Percentiles rank a stretch among this genome's conserved stretches.
Evolutionary conservation across 37 sponge, comb jelly and placozoan genomes (phyloP).

Genomic region (Crambe crambe): DNA sequence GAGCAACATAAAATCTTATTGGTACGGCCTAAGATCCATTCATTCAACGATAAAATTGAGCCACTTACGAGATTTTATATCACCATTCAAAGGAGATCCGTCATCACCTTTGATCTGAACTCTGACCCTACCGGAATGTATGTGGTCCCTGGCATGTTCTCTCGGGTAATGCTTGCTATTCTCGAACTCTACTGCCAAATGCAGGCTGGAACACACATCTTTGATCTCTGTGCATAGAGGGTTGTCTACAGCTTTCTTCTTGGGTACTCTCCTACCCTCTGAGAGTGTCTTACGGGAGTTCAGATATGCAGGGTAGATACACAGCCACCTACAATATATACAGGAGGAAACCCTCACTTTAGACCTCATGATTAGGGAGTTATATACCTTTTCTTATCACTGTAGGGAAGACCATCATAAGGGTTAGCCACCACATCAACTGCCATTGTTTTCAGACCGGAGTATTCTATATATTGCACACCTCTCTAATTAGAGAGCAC

Average conservation of each 20-base stretch:
- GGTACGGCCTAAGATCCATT: too few relatives aligned
- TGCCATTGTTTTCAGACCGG: too few relatives aligned
- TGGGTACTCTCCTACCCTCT: slow-evolving; percentile 70
- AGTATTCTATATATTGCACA: neutral
- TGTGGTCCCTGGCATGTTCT: slow-evolving; percentile 56
- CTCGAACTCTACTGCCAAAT: slow-evolving; percentile 20
- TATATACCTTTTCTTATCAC: slow-evolving; percentile 59
- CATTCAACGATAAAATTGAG: neutral
- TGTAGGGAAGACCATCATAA: slow-evolving; percentile 27
- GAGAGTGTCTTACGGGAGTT: slow-evolving; percentile 62
- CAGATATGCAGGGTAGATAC: slow-evolving; percentile 76
- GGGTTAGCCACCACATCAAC: slow-evolving; percentile 39
- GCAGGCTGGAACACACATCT: slow-evolving; percentile 68
- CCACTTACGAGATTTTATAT: slow-evolving; percentile 48
- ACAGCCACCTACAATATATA: slow-evolving; percentile 74
- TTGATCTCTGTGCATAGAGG: slow-evolving; percentile 75
- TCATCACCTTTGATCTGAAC: slow-evolving; percentile 60
- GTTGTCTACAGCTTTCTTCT: slow-evolving; percentile 70
- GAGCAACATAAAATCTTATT: too few relatives aligned
- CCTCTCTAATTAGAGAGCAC: neutral
- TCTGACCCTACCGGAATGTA: slow-evolving; percentile 68
- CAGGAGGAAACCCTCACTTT: neutral
- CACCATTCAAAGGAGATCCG: slow-evolving; percentile 26
- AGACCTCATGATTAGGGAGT: too few relatives aligned
- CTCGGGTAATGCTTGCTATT: slow-evolving; percentile 63